Percentiles rank a stretch among this genome's conserved stretches.
Conservation (phyloP, 2,797 vertebrate species). For the Pempheris klunzingeri region DNA sequence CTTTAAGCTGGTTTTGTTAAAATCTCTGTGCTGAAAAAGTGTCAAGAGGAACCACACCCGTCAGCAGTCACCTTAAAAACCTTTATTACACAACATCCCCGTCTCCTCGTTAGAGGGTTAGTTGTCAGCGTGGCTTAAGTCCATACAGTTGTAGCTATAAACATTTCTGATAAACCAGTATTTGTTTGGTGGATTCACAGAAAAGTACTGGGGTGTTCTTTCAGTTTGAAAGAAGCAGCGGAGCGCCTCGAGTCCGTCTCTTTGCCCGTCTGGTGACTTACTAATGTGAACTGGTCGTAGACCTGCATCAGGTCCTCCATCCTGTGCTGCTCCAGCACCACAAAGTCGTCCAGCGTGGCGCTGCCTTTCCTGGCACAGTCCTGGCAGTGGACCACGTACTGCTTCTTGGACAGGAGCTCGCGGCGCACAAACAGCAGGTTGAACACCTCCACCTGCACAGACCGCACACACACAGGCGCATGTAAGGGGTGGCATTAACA, state of each 20-base stretch:
- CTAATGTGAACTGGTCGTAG: conserved; percentile 99
- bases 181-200: neutral
- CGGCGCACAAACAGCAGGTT: conserved; percentile 97
- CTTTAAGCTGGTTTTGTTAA: neutral
- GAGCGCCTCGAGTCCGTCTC: too few species aligned
- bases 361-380: conserved; percentile 96
- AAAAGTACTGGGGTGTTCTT: neutral
- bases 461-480: neutral
- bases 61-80: neutral
- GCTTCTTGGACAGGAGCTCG: conserved; percentile 95
- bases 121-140: too few species aligned
- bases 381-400: conserved; percentile 96
- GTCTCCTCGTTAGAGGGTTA: neutral
- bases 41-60: neutral
- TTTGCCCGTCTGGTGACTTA: conserved; percentile 78
- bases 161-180: neutral
- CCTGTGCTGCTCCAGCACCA: conserved; percentile 98
- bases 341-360: conserved; percentile 94
- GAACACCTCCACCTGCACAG: conserved; percentile 95
- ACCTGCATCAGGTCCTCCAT: conserved; percentile 98
- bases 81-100: neutral
- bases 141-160: neutral
- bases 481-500: neutral
- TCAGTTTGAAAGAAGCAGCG: neutral
- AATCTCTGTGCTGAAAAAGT: neutral